Evolutionary conservation across 1,140 invertebrate genomes (phyloP), one percentile per base, ranked within the genome.

Genomic region (Helicorthomorpha holstii): DNA sequence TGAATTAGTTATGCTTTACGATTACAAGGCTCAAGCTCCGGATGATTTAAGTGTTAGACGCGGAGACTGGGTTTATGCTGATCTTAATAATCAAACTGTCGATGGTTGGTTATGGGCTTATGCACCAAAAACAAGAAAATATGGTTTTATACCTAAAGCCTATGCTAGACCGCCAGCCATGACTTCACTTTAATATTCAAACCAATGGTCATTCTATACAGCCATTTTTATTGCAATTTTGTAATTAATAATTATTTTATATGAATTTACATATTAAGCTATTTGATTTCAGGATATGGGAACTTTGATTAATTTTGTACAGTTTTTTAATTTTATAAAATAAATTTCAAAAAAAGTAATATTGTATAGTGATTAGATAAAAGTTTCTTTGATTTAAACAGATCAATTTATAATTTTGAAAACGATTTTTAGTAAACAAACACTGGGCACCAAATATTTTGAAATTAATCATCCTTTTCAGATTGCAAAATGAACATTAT

Each of bases 41-140:
- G 88, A 93, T 65, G 89, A 92, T 69, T 69, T 94, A 26, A 85
- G 83, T 25, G 87, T 94, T 27, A 75, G 82, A 54, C 70, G 88
- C 47, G 89, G 89, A 0, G 88, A 95, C 59, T 91, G 86, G 85
- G 88, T 94, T 52, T 94, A 93, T 69, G 89, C 88, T 0, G 88
- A 94, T 70, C 72, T 92, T 29, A 82, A 79, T 54, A 87, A 91
- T 73, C 89, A 94, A 69, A 91, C 85, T 0, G 87, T 92, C 1
- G 85, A 91, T 63, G 88, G 88, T 12, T 94, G 89, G 89, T 69
- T 94, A 26, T 95, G 90, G 90, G 88, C 87, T 0, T 92, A 89
- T 67, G 85, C 88, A 10, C 87, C 88, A 0, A 90, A 90, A 69
- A 85, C 85, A 12, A 71, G 87, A 25, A 87, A 90, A 70, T 92